These are phyloP conservation scores for Punctoribates punctum DNA, from an alignment of 2,888 invertebrate species.

Conservation along the genomic window DNA sequence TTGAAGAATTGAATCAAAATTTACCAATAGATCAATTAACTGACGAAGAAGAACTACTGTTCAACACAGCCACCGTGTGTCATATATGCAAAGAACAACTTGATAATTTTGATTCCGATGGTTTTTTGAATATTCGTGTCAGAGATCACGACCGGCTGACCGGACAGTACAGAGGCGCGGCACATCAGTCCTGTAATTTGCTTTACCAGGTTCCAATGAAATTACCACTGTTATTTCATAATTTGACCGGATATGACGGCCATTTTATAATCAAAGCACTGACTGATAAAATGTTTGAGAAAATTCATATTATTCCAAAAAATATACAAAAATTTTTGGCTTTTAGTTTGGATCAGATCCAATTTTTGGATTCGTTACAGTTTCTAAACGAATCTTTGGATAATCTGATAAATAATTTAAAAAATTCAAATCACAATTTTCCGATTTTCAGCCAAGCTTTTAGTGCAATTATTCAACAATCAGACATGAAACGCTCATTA, in stretches of 20 bases:
- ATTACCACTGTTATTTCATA: slow-evolving; percentile 4
- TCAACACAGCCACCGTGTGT: too few species aligned
- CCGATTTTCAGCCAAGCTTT: slow-evolving; percentile 41
- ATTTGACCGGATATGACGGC: neutral
- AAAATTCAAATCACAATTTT: neutral
- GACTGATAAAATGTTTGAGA: neutral
- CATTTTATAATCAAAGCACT: neutral
- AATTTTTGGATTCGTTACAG: slow-evolving; percentile 48
- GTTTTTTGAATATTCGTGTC: too few species aligned
- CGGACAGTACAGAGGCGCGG: neutral
- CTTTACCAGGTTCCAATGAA: neutral
- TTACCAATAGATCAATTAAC: too few species aligned
- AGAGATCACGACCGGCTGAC: neutral
- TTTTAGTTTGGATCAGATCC: slow-evolving; percentile 41
- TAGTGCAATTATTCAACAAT: slow-evolving; percentile 44
- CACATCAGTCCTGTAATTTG: neutral
- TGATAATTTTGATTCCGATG: too few species aligned
- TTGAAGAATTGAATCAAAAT: too few species aligned
- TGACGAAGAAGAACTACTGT: too few species aligned
- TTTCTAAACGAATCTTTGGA: slow-evolving; percentile 44
- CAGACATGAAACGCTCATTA: slow-evolving; percentile 40
- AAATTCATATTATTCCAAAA: slow-evolving; percentile 47
- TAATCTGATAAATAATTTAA: slow-evolving; percentile 46
- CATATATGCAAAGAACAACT: too few species aligned
- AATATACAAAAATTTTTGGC: slow-evolving; percentile 48